Conservation (phyloP, 2,888 invertebrate species). For the Pteria penguin region DNA sequence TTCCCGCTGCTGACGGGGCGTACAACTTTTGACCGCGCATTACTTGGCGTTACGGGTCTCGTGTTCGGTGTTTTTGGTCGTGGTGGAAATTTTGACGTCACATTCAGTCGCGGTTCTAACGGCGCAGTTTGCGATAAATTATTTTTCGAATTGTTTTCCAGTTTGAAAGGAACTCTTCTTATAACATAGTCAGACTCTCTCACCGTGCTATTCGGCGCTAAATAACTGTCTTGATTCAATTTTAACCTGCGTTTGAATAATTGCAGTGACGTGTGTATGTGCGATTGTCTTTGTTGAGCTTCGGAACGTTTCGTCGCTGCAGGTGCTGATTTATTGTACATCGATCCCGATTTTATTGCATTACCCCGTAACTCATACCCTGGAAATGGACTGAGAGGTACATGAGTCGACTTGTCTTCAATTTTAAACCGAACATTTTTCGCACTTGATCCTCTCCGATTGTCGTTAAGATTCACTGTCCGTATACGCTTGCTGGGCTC, state of each 20-base stretch:
- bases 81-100: slow-evolving; percentile 15
- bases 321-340: slow-evolving; percentile 17
- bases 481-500: slow-evolving; percentile 6
- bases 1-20: slow-evolving; percentile 6
- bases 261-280: slow-evolving; percentile 41
- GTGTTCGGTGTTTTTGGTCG: slow-evolving; percentile 35
- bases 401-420: slow-evolving; percentile 9
- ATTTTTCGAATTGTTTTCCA: background rate
- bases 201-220: slow-evolving; percentile 30
- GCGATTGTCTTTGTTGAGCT: slow-evolving; percentile 33
- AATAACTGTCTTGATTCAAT: slow-evolving; percentile 33
- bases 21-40: background rate
- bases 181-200: slow-evolving; percentile 41
- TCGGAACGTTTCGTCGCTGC: slow-evolving; percentile 21
- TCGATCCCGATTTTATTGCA: slow-evolving; percentile 42
- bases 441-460: slow-evolving; percentile 3
- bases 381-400: slow-evolving; percentile 7
- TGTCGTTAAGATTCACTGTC: background rate
- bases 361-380: slow-evolving; percentile 59
- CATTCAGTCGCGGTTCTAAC: slow-evolving; percentile 32
- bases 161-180: slow-evolving; percentile 28
- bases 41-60: background rate
- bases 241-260: slow-evolving; percentile 40
- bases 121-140: slow-evolving; percentile 4
- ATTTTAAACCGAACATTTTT: slow-evolving; percentile 33